Conservation (phyloP, 2,888 invertebrate species). For the Drosophila leonis region DNA sequence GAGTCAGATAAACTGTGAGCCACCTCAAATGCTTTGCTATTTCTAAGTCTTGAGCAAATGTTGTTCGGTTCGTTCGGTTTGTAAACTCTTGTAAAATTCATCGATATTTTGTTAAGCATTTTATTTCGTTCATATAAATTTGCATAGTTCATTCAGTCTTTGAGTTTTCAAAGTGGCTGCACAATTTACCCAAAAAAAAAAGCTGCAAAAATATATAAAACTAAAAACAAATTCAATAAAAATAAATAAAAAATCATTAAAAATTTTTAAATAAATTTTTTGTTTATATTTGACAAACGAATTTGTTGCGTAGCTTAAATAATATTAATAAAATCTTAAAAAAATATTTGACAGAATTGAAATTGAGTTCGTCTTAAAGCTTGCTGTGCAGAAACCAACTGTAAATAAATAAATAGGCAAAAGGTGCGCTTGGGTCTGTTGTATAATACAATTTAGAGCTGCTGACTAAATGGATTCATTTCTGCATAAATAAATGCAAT, state of each 20-base stretch:
- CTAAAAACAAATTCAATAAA: conserved; percentile 9
- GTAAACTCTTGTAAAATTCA: conserved; percentile 37
- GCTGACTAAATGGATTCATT: conserved; percentile 20
- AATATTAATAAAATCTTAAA: conserved; percentile 43
- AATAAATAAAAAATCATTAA: conserved; percentile 32
- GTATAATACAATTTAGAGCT: conserved; percentile 74
- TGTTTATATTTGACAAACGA: conserved; percentile 46
- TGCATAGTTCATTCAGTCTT: conserved; percentile 64
- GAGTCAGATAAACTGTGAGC: conserved; percentile 1
- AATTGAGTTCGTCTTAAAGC: conserved; percentile 64
- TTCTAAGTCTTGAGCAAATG: conserved; percentile 64
- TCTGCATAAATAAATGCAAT: conserved; percentile 31
- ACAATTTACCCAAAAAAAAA: background rate
- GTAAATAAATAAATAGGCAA: conserved; percentile 24
- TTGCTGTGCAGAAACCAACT: conserved; percentile 37
- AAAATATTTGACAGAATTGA: conserved; percentile 41
- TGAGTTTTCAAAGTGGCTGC: conserved; percentile 45
- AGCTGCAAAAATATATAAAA: conserved; percentile 13
- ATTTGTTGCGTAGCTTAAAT: conserved; percentile 44
- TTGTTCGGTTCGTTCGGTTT: conserved; percentile 24
- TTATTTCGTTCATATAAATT: conserved; percentile 39
- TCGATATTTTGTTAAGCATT: conserved; percentile 31
- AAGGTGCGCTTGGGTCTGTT: conserved; percentile 60
- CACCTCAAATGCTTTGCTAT: conserved; percentile 53
- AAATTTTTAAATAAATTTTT: conserved; percentile 24